Evolutionary conservation across 2,797 vertebrate species (phyloP).

Genomic region (Anolis apletophallus): DNA sequence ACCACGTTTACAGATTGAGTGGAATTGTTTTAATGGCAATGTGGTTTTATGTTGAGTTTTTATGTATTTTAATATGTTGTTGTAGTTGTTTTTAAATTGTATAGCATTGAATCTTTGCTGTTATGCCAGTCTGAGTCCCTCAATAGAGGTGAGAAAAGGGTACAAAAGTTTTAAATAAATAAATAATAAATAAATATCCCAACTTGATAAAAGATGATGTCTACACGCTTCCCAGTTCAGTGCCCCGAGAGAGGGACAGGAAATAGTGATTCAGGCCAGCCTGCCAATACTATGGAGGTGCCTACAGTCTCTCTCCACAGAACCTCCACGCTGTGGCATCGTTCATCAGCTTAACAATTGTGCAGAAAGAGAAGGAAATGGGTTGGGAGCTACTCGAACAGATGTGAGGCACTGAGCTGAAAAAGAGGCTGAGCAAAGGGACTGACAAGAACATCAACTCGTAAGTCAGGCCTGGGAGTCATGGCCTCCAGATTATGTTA

Average conservation of each 20-base stretch:
- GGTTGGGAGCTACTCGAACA: not conserved
- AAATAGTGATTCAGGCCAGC: not conserved
- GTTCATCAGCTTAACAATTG: not conserved
- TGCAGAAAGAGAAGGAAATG: not conserved
- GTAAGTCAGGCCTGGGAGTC: too few relatives aligned
- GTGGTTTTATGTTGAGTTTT: too few relatives aligned
- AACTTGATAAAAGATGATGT: not conserved
- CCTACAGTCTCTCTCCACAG: not conserved
- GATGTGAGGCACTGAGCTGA: not conserved
- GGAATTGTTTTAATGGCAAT: too few relatives aligned
- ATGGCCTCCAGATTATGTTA: too few relatives aligned
- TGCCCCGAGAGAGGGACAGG: not conserved
- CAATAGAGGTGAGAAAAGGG: too few relatives aligned
- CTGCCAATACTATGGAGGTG: not conserved
- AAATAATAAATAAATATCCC: too few relatives aligned
- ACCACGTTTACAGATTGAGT: too few relatives aligned
- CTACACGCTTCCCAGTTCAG: not conserved
- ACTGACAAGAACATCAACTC: not conserved
- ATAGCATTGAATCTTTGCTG: too few relatives aligned
- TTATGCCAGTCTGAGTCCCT: too few relatives aligned
- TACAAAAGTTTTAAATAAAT: too few relatives aligned
- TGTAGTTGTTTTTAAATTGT: too few relatives aligned
- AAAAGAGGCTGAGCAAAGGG: not conserved
- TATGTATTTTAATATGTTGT: too few relatives aligned
- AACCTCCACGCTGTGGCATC: not conserved